Evolutionary conservation across 2,797 vertebrate genomes (phyloP).

Genomic region (Sphenopsis melanotis): DNA sequence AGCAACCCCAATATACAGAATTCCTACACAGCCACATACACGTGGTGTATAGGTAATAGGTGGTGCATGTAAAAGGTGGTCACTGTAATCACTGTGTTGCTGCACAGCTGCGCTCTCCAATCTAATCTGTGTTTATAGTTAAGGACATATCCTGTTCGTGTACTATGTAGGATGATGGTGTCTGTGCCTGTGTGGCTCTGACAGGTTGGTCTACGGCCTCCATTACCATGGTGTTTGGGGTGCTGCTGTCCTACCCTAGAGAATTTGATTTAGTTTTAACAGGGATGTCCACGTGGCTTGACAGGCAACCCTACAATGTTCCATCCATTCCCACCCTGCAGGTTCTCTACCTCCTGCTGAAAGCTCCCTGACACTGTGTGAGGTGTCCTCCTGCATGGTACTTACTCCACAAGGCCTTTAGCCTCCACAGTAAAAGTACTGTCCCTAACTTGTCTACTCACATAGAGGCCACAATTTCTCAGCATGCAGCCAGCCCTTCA

Average conservation of each 20-base stretch:
- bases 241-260: background rate
- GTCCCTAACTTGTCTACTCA: background rate
- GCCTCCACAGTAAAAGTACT: background rate
- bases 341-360: background rate
- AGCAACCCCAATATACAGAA: background rate
- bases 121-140: background rate
- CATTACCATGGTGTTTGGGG: background rate
- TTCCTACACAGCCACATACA: background rate
- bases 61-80: background rate
- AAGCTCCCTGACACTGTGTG: background rate
- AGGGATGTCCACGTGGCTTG: background rate
- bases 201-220: background rate
- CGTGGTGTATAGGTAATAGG: background rate
- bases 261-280: background rate
- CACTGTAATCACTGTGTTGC: background rate
- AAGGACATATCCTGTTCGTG: background rate
- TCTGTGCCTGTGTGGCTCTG: background rate
- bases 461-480: background rate
- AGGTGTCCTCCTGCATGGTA: background rate
- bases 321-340: background rate
- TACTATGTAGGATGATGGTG: background rate
- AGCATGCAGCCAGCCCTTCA: background rate
- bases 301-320: background rate
- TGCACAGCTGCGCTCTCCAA: background rate
- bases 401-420: background rate